Conservation (phyloP, 2,888 invertebrate species). For the Eristalis intricaria region DNA sequence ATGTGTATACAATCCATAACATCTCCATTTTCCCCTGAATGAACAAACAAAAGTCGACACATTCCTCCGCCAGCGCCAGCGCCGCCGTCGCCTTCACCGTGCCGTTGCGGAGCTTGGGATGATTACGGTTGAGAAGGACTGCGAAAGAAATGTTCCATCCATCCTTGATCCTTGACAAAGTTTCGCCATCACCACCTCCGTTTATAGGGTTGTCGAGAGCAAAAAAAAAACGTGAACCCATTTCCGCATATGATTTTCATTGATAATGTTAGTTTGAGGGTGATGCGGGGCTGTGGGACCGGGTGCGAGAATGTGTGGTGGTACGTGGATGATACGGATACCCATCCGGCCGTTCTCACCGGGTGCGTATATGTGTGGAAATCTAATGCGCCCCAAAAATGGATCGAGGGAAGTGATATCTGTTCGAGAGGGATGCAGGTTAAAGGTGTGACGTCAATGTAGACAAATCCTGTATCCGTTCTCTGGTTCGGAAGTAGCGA, state of each 20-base stretch:
- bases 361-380: constrained; percentile 19
- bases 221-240: constrained; percentile 42
- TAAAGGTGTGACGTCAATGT: constrained; percentile 44
- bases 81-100: too few species aligned
- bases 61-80: constrained; percentile 5
- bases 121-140: background rate
- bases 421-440: constrained; percentile 38
- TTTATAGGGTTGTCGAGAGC: background rate
- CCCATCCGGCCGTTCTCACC: constrained; percentile 14
- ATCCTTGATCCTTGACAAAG: constrained; percentile 43
- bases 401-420: constrained; percentile 63
- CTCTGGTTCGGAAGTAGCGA: background rate
- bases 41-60: constrained; percentile 70
- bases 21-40: constrained; percentile 59
- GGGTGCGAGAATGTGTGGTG: background rate
- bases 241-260: constrained; percentile 71
- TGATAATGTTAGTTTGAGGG: constrained; percentile 58
- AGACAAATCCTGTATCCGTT: constrained; percentile 25
- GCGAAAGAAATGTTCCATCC: constrained; percentile 22
- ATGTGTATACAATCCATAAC: constrained; percentile 34
- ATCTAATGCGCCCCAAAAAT: constrained; percentile 59
- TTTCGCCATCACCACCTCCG: constrained; percentile 13
- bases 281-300: background rate
- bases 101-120: background rate
- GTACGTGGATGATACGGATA: constrained; percentile 48